These are phyloP conservation scores for Brienomyrus longianalis DNA, from an alignment of 2,113 vertebrate genomes.

Conservation along the genomic window DNA sequence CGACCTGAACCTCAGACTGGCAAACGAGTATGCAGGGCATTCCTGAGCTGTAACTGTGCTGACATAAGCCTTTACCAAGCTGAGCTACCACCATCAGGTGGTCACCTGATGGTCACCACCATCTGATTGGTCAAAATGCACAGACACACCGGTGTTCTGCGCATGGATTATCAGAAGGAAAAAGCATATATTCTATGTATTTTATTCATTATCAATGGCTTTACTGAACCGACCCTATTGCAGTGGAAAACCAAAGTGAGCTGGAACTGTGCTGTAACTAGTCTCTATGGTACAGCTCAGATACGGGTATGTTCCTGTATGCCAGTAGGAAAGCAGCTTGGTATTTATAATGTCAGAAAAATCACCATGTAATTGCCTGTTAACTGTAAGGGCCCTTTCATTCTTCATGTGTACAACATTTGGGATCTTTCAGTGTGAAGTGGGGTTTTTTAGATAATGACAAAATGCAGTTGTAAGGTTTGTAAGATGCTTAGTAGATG, in stretches of 20 bases:
- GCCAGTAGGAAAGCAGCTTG: neutral
- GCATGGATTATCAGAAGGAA: too few species aligned
- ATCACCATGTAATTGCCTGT: neutral
- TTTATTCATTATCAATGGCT: too few species aligned
- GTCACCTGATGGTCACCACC: too few species aligned
- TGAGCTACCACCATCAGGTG: too few species aligned
- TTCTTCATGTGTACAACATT: neutral
- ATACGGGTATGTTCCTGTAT: neutral
- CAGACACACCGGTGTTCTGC: too few species aligned
- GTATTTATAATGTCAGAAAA: neutral
- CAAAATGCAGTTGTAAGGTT: neutral
- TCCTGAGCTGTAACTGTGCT: too few species aligned
- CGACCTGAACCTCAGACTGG: neutral
- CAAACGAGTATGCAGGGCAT: too few species aligned
- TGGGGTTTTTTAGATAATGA: neutral
- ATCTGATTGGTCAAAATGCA: too few species aligned
- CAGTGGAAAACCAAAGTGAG: too few species aligned
- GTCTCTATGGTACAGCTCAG: neutral
- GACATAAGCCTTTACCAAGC: too few species aligned
- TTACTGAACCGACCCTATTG: neutral
- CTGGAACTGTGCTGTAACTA: neutral
- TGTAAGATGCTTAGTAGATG: neutral
- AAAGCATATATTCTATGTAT: too few species aligned
- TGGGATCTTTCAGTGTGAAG: neutral
- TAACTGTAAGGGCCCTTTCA: neutral